Evolutionary conservation across 2,113 vertebrate genomes (phyloP), one percentile per base, ranked within the genome.

Genomic region (Salminus brasiliensis): DNA sequence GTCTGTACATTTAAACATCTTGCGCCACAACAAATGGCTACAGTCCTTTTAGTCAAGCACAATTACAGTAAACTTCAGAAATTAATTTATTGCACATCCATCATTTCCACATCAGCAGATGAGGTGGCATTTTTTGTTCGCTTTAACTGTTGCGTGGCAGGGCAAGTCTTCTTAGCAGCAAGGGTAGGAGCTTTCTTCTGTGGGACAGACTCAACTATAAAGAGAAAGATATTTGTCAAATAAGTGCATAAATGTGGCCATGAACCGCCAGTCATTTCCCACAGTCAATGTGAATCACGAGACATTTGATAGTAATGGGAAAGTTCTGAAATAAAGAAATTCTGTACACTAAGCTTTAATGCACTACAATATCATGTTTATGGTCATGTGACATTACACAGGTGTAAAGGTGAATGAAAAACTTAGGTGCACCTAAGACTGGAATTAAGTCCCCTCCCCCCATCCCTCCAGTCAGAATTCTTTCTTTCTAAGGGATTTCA

Each of bases 71-170:
- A 16, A 27, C 15, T 16, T 32, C 6, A 36, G 57, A 7, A 39
- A 7, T 21, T 9, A 1, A n/a, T 27, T 90, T 62, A 89, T 5
- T 89, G 84, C 0, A 30, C 1, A 30, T 90, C 88, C 0, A 41
- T 82, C 91, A 92, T 91, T 47, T 92, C 90, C 1, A 89, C 81
- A 1, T 91, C 87, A 16, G 5, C 43, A 9, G 62, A 0, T 0
- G 30, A 36, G 29, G 29, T 66, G 0, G 52, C 70, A 0, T 18
- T 70, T 6, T 45, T 79, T 32, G 57, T 81, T 81, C 49, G 12
- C 29, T 43, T 83, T 74, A 29, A 59, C 39, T 9, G 71, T 10
- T 21, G 27, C 47, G 29, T 1, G 15, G 25, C 25, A 15, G 53
- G 0, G 8, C n/a, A 2, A 5, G 9, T 34, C 21, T 43, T 84